Base-by-base conservation (phyloP, 2,888 invertebrate genomes). In the Galerucella nymphaeae region DNA sequence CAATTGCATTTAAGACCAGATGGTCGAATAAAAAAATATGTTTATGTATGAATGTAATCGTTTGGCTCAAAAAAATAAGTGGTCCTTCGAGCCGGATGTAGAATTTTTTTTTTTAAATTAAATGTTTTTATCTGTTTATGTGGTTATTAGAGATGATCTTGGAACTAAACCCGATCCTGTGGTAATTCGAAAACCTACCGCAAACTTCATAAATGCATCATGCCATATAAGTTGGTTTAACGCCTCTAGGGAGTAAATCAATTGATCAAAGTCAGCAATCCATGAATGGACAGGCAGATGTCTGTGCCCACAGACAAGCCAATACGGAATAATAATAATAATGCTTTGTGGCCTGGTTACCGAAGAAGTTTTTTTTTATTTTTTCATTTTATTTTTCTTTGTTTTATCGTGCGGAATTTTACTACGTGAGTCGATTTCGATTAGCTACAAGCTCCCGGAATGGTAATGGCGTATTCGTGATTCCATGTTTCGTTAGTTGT, bases 251-350 rank as follows among this genome's bases (percentile, higher is more conserved):
- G 53, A 53, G 16, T 53, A 53, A 53, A 53, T 69, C 59, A 63
- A 66, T 72, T 55, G 57, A 65, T n/a, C 30, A 45, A 45, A 66
- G 66, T 61, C 69, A 66, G 68, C 61, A 73, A 73, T 30, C 72
- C 65, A 73, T 69, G 72, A 73, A 69, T 73, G 72, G 72, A 64
- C 69, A 72, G 64, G 58, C 63, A 50, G 53, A 53, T 53, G 53
- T 53, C 53, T 53, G 53, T 53, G 18, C 53, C 53, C 53, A 66
- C 48, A 63, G 62, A 66, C 66, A 71, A 71, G 67, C 62, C 57
- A 66, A 71, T 71, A 58, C 66, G 62, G 62, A 66, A 71, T 71
- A 71, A 50, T 30, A 71, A 50, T 30, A 30, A 53, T 53, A 63
- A 61, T 45, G 45, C 23, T 42, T 18, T 20, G 41, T 55, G 55